phyloP scores from a whole-genome alignment of 1,140 invertebrate species.

The Venturia canescens region DNA sequence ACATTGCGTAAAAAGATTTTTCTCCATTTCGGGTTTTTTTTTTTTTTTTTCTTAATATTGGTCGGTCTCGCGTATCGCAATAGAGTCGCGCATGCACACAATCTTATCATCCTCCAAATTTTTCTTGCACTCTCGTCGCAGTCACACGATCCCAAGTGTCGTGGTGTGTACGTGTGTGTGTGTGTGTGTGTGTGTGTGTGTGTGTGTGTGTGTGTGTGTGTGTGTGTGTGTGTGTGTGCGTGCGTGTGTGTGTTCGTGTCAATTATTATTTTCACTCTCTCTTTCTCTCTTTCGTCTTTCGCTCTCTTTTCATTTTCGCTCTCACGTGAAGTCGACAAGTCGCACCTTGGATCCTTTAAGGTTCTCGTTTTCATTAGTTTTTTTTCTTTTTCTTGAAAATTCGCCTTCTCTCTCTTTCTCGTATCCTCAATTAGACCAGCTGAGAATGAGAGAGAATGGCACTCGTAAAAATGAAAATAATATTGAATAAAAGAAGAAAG shows the following conservation, averaged over 20 bases:
- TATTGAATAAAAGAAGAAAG: conserved; percentile 13
- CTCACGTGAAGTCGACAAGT: conserved; percentile 53
- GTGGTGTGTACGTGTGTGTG: conserved; percentile 21
- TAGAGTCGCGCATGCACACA: conserved; percentile 47
- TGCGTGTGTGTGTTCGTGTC: neutral
- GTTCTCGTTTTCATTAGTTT: neutral
- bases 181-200: neutral
- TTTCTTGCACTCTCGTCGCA: conserved; percentile 36
- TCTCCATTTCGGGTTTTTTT: conserved; percentile 57
- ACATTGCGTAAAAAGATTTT: conserved; percentile 53
- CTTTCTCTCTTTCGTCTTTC: conserved; percentile 38
- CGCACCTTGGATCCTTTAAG: conserved; percentile 26
- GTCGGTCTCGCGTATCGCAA: conserved; percentile 64
- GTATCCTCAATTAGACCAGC: conserved; percentile 46
- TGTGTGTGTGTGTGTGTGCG: conserved; percentile 16
- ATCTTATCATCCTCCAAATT: neutral
- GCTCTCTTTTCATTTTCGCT: conserved; percentile 20
- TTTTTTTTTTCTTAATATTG: conserved; percentile 55
- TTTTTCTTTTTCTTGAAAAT: conserved; percentile 35
- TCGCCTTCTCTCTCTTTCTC: conserved; percentile 48
- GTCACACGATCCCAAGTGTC: conserved; percentile 32
- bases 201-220: conserved; percentile 12
- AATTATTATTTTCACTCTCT: conserved; percentile 59
- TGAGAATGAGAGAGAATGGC: conserved; percentile 37
- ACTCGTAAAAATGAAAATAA: neutral